These are phyloP conservation scores for Meiosimyza platycephala DNA, from an alignment of 2,888 invertebrate species.

Conservation along the genomic window DNA sequence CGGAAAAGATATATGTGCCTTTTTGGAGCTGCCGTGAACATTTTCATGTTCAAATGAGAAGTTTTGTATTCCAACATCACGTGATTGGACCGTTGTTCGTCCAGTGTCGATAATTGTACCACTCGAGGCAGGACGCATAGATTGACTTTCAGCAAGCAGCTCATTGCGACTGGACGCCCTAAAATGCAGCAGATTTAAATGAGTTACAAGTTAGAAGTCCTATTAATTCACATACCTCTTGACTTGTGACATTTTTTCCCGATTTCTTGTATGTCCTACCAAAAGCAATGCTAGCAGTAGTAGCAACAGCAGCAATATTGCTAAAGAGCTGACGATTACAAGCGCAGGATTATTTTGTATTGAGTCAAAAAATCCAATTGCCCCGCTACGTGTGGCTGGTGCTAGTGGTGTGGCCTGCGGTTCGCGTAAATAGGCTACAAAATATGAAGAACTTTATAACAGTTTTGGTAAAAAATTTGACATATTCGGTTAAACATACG, in stretches of 20 bases:
- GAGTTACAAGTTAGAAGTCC: not conserved
- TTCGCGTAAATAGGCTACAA: constrained; percentile 64
- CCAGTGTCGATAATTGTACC: constrained; percentile 52
- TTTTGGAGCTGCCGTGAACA: constrained; percentile 34
- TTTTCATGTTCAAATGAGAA: constrained; percentile 59
- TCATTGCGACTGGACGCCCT: constrained; percentile 63
- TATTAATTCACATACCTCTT: constrained; percentile 55
- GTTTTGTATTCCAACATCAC: constrained; percentile 61
- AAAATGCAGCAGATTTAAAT: not conserved
- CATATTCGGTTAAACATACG: constrained; percentile 71
- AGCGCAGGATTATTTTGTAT: constrained; percentile 63
- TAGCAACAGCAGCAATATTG: constrained; percentile 61
- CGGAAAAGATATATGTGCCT: constrained; percentile 56
- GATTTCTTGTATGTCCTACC: constrained; percentile 59
- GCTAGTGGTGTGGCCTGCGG: constrained; percentile 67
- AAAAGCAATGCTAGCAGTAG: constrained; percentile 62
- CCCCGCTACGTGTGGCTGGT: constrained; percentile 61
- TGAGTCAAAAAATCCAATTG: constrained; percentile 59
- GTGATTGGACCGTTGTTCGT: constrained; percentile 51
- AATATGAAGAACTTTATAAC: not conserved
- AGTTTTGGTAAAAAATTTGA: not conserved
- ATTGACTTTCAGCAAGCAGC: constrained; percentile 58
- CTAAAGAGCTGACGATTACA: constrained; percentile 60
- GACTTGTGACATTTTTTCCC: constrained; percentile 53
- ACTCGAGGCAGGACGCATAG: constrained; percentile 54